A percentile compares a stretch with the other conserved stretches of the same genome.
These are phyloP conservation scores for Neoniphon sammara DNA, from an alignment of 2,797 vertebrate genomes.

Conservation along the genomic window DNA sequence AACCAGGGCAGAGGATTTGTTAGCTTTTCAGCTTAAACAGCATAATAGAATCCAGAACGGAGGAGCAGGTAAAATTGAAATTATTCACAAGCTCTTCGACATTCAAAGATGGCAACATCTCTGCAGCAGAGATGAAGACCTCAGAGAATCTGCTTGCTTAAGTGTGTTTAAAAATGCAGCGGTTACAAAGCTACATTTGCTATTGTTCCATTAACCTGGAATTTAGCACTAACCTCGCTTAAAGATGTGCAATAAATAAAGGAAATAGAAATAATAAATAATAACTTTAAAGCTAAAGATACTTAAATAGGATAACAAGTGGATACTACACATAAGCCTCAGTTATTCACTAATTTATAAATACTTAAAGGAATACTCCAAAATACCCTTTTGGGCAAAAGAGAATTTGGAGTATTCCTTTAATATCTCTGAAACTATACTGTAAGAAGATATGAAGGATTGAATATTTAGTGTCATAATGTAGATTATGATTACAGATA, in stretches of 20 bases:
- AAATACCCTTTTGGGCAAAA: too few species aligned
- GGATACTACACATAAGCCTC: too few species aligned
- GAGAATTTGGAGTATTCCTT: too few species aligned
- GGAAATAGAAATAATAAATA: too few species aligned
- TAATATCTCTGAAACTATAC: too few species aligned
- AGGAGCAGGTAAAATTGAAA: conserved; percentile 43
- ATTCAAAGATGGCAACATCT: conserved; percentile 24
- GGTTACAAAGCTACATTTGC: neutral
- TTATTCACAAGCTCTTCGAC: conserved; percentile 29
- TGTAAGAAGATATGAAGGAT: too few species aligned
- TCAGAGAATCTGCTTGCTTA: conserved; percentile 17
- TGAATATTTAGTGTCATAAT: too few species aligned
- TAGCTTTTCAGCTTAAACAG: conserved; percentile 58
- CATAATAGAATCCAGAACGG: conserved; percentile 37
- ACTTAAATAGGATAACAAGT: too few species aligned
- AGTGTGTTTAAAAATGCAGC: conserved; percentile 25
- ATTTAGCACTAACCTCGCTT: neutral
- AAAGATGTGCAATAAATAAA: neutral
- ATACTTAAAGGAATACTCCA: too few species aligned
- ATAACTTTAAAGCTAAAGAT: too few species aligned
- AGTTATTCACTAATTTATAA: too few species aligned
- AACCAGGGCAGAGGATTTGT: conserved; percentile 51
- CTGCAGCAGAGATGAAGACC: conserved; percentile 6
- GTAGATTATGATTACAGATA: too few species aligned
- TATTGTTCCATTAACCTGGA: conserved; percentile 8